These are phyloP conservation scores for Chiroxiphia lanceolata DNA, from an alignment of 2,797 vertebrate species.

Conservation along the genomic window DNA sequence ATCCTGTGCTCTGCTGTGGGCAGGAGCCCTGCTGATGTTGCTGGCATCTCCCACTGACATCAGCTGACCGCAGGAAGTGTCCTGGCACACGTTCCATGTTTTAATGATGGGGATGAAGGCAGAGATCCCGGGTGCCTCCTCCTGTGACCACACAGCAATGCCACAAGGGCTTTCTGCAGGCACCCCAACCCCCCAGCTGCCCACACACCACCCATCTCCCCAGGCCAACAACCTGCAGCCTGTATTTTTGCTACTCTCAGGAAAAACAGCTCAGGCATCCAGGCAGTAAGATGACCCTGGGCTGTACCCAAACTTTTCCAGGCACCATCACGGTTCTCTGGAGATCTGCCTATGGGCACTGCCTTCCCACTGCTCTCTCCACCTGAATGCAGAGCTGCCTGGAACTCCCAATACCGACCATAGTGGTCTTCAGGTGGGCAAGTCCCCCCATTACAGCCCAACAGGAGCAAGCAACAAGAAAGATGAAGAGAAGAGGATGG, in stretches of 20 bases:
- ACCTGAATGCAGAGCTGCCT: accelerated
- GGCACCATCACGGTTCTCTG: not conserved
- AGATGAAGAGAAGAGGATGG: not conserved
- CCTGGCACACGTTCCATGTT: not conserved
- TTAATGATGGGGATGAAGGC: not conserved
- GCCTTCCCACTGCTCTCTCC: not conserved
- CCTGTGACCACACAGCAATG: not conserved
- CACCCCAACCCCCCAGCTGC: not conserved
- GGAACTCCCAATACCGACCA: not conserved
- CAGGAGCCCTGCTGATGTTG: not conserved
- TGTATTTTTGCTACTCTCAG: not conserved
- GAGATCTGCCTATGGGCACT: not conserved
- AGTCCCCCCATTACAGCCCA: not conserved
- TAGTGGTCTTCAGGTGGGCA: accelerated
- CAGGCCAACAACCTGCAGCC: not conserved
- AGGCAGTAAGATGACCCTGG: not conserved
- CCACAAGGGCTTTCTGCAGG: not conserved
- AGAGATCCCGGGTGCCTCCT: not conserved
- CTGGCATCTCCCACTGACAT: not conserved
- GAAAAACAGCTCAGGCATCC: not conserved
- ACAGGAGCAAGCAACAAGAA: not conserved
- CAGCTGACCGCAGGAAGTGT: too few relatives aligned
- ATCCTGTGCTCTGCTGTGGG: not conserved
- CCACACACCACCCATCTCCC: not conserved
- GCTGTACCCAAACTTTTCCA: not conserved